Evolutionary conservation across 2,888 invertebrate species (phyloP), one percentile per base, ranked within the genome.

Genomic region (Mesorhabditis spiculigera): DNA sequence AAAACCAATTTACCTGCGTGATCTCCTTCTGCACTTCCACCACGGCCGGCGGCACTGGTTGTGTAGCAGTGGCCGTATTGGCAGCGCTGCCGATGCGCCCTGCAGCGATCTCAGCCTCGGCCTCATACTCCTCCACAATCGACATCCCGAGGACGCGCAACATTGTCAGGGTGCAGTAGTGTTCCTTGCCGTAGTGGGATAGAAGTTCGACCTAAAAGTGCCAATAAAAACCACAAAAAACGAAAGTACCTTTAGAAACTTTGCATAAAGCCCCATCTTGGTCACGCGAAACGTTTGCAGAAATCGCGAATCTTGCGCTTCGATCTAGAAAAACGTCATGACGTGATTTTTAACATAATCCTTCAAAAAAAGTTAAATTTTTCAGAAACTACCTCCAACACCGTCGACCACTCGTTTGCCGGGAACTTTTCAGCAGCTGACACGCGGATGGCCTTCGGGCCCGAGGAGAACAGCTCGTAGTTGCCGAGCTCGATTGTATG

Each of bases 401-500:
- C 91, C 78, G 90, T 90, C 61, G 91, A 91, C 96, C 96, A 97
- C 65, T 96, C 95, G 71, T 94, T 90, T 0, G 92, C 92, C 1
- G 94, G 94, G 87, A 92, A 93, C 67, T 94, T 90, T 87, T 94
- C 94, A 84, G 93, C 93, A n/a, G 75, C 69, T 93, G 92, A 78
- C 90, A 92, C 5, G 41, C 91, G 91, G 86, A 98, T 92, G 75
- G 94, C 93, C 87, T 93, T 93, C 13, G 96, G 96, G 43, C 93
- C 93, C 0, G 96, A 97, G 5, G 97, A 96, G 88, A 98, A 99
- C 72, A 98, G 88, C 87, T 99, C 98, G 86, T 94, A 94, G 87
- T 98, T 98, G 4, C 95, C 98, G 79, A 98, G 88, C 83, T 97
- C 95, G 74, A 98, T 91, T 44, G 81, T 79, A 63, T 85, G 93